These are phyloP conservation scores for Varroa destructor DNA, from an alignment of 1,140 invertebrate genomes.

Conservation along the genomic window DNA sequence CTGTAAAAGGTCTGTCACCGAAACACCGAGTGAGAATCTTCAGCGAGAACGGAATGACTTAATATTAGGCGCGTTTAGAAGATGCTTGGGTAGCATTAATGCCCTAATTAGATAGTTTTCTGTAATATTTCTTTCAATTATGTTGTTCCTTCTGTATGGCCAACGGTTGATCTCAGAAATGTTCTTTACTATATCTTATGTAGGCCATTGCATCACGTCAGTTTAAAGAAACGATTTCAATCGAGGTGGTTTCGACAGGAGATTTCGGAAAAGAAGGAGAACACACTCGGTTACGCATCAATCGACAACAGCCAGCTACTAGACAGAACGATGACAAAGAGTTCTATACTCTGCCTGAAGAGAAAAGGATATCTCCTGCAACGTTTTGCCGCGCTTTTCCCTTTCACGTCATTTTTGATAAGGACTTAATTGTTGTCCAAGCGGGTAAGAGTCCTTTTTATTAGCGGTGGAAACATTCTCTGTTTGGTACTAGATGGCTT, in stretches of 20 bases:
- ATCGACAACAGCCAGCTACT: slow-evolving; percentile 48
- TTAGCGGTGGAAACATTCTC: not conserved
- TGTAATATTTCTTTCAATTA: too few relatives aligned
- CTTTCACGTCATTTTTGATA: slow-evolving; percentile 84
- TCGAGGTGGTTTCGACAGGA: slow-evolving; percentile 71
- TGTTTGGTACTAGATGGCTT: slow-evolving; percentile 29
- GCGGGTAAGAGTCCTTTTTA: slow-evolving; percentile 36
- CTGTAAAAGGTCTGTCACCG: too few relatives aligned
- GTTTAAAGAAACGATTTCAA: slow-evolving; percentile 51
- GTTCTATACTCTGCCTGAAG: slow-evolving; percentile 42
- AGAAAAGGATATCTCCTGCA: slow-evolving; percentile 68
- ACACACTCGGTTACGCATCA: slow-evolving; percentile 45
- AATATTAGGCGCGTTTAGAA: too few relatives aligned
- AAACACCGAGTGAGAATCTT: too few relatives aligned
- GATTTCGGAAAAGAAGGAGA: slow-evolving; percentile 64
- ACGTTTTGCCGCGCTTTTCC: slow-evolving; percentile 88
- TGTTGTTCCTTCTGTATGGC: too few relatives aligned
- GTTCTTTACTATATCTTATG: too few relatives aligned
- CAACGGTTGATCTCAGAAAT: too few relatives aligned
- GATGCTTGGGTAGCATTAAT: too few relatives aligned
- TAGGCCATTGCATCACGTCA: not conserved
- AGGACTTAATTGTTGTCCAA: slow-evolving; percentile 66
- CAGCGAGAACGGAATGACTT: too few relatives aligned
- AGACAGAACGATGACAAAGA: slow-evolving; percentile 29
- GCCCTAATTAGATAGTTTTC: too few relatives aligned